Evolutionary conservation across 1,140 invertebrate genomes (phyloP).

Genomic region (Drosophila sechellia): DNA sequence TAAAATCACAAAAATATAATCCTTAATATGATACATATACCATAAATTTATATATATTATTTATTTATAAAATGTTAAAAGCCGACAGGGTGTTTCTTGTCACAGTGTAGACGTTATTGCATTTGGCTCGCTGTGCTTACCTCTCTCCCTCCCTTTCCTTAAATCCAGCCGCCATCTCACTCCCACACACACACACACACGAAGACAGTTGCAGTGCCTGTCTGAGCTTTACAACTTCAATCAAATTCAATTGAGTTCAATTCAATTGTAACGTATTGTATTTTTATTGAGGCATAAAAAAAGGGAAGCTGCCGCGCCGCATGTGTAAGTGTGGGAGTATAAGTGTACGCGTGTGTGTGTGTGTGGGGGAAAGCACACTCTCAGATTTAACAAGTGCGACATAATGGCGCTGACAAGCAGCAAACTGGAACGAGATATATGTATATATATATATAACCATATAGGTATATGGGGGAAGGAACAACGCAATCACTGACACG

Average conservation of each 20-base stretch:
- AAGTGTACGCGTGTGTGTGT: slow-evolving; percentile 7
- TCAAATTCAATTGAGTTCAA: slow-evolving; percentile 83
- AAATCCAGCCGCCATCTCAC: not conserved
- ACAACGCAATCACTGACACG: slow-evolving; percentile 76
- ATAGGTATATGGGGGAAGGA: slow-evolving; percentile 20
- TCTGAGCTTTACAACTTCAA: slow-evolving; percentile 82
- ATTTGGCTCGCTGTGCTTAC: slow-evolving; percentile 50
- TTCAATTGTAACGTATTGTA: slow-evolving; percentile 83
- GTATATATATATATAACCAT: not conserved
- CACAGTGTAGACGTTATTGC: slow-evolving; percentile 55
- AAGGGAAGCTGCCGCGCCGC: slow-evolving; percentile 55
- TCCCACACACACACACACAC: slow-evolving; percentile 13
- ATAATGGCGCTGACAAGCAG: slow-evolving; percentile 76
- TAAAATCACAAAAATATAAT: too few species aligned
- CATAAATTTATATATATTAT: too few species aligned
- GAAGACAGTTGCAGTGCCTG: slow-evolving; percentile 46
- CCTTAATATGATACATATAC: too few species aligned
- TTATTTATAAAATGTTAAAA: too few species aligned
- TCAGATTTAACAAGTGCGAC: slow-evolving; percentile 77
- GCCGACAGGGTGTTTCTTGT: not conserved
- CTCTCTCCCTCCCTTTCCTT: not conserved
- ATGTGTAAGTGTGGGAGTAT: slow-evolving; percentile 10
- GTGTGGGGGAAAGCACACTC: slow-evolving; percentile 33
- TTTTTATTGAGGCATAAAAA: slow-evolving; percentile 83
- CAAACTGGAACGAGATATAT: slow-evolving; percentile 35